Evolutionary conservation across 2,113 vertebrate genomes (phyloP).

Genomic region (Cercocebus atys): DNA sequence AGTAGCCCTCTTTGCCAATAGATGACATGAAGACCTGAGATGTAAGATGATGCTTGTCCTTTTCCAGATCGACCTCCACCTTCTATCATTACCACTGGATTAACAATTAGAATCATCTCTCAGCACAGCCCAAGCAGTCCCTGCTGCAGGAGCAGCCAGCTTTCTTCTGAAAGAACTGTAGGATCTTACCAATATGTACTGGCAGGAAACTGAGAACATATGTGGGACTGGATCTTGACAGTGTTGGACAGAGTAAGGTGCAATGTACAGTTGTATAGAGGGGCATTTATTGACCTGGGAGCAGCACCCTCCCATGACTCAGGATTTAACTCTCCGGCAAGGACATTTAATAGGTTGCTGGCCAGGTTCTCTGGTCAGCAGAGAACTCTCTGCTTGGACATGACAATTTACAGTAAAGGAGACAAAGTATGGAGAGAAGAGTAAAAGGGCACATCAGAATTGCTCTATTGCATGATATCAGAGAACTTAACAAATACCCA

Average conservation of each 20-base stretch:
- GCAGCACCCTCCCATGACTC: background rate
- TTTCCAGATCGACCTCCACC: background rate
- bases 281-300: background rate
- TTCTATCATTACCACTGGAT: background rate
- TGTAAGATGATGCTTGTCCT: background rate
- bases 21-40: background rate
- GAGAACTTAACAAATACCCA: background rate
- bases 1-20: background rate
- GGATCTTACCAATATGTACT: background rate
- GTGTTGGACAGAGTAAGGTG: background rate
- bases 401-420: background rate
- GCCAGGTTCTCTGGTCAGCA: background rate
- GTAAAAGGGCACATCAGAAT: background rate
- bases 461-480: background rate
- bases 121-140: background rate
- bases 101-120: background rate
- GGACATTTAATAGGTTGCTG: background rate
- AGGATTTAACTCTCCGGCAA: background rate
- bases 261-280: background rate
- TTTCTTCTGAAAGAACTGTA: conserved; percentile 10
- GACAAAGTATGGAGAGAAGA: background rate
- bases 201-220: background rate
- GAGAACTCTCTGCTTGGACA: background rate
- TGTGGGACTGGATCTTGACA: background rate
- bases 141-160: background rate